phyloP scores from a whole-genome alignment of 92 coral and sea anemone genomes.

The Zoanthus gigantus region DNA sequence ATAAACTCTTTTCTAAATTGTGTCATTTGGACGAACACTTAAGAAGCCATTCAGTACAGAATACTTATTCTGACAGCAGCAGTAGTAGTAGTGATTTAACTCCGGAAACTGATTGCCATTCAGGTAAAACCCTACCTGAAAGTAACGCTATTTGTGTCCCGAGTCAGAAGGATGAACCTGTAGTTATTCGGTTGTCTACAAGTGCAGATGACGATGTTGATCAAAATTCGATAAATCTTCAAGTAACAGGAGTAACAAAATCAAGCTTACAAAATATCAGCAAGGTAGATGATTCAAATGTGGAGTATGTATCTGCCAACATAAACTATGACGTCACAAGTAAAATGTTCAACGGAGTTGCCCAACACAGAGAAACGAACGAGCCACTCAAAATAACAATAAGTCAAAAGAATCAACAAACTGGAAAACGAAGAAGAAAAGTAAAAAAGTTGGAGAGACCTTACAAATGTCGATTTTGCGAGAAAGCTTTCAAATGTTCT shows the following conservation, averaged over 20 bases:
- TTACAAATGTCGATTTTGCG: conserved; percentile 5
- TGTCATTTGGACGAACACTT: conserved; percentile 25
- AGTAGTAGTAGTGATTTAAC: neutral
- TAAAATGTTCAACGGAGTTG: neutral
- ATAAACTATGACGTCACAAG: neutral
- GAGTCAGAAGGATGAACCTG: no score
- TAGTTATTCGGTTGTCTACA: neutral
- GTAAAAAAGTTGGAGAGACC: conserved; percentile 3
- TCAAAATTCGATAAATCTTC: neutral
- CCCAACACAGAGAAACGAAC: neutral
- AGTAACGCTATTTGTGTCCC: no score
- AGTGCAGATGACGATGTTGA: neutral
- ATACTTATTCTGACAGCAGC: neutral
- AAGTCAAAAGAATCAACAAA: neutral
- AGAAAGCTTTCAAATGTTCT: conserved; percentile 26
- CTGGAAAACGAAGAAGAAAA: neutral
- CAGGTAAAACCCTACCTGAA: neutral
- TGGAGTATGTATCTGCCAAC: neutral
- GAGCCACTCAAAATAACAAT: neutral
- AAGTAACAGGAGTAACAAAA: neutral
- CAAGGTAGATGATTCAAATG: neutral
- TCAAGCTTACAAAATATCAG: neutral
- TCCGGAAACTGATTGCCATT: neutral
- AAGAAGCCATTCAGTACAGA: neutral
- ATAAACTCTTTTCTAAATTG: conserved; percentile 6